phyloP scores from a whole-genome alignment of 2,113 vertebrate genomes.

The Egretta garzetta region DNA sequence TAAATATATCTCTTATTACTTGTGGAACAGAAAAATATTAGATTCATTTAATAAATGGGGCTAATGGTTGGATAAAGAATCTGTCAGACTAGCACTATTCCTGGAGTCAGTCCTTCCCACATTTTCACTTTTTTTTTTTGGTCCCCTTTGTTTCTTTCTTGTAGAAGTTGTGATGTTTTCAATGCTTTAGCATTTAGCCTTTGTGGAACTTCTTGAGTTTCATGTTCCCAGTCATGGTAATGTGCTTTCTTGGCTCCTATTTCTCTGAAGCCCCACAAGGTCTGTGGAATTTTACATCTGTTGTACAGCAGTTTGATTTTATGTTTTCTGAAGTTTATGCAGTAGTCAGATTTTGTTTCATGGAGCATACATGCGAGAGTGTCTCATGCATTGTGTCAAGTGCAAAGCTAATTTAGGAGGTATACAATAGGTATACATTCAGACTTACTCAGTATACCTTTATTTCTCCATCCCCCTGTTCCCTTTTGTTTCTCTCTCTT shows the following conservation, averaged over 20 bases:
- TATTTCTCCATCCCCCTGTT: neutral
- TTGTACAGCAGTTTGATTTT: neutral
- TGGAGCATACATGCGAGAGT: neutral
- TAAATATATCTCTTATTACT: rapidly evolving
- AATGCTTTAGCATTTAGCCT: neutral
- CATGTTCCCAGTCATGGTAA: neutral
- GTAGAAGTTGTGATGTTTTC: neutral
- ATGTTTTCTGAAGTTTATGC: neutral
- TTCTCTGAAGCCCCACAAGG: neutral
- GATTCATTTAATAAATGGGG: neutral
- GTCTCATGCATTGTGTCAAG: neutral
- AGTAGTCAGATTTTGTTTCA: neutral
- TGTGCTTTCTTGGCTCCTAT: neutral
- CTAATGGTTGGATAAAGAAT: neutral
- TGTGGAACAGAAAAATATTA: neutral
- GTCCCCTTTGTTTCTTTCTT: neutral
- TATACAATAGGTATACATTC: rapidly evolving
- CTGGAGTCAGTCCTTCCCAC: neutral
- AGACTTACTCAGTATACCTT: neutral
- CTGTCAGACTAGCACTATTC: neutral
- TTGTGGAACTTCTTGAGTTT: neutral
- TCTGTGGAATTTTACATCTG: neutral
- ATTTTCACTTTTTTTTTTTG: neutral
- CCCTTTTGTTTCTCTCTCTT: neutral
- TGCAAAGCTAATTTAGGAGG: neutral